Base-by-base conservation (phyloP, 1,140 invertebrate genomes). In the Ceratina japonica region DNA sequence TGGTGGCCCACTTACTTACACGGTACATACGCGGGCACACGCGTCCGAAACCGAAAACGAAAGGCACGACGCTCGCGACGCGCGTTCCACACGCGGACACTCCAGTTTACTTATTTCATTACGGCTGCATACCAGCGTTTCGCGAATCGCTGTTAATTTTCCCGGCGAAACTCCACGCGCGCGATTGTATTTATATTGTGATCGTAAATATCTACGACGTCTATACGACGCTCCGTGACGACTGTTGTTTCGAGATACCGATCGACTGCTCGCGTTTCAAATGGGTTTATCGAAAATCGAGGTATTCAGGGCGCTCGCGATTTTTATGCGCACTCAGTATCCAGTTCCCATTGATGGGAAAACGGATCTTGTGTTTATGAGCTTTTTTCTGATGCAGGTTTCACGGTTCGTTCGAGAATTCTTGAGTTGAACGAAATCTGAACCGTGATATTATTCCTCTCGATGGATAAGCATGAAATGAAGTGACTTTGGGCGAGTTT, bases 11-110 rank as follows among this genome's bases (percentile, higher is more conserved):
- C 76, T 84, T n/a, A n/a, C n/a, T n/a, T 84, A 37, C 18, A 12
- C 66, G 22, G 27, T 31, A 69, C 18, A 59, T n/a, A n/a, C n/a
- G n/a, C 27, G 27, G 2, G 27, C 56, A 24, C 44, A 63, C 58
- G 51, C 71, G 66, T 49, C 15, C 52, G 62, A 20, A 76, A 81
- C 71, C 70, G 86, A 87, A 87, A 87, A 85, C 81, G 79, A 83
- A 87, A 84, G 75, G 68, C 62, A 80, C 20, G 80, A 81, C 58
- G 64, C 44, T 31, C 44, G 74, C 37, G 37, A 44, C 37, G 37
- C 37, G 37, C 37, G 37, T 44, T 44, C 73, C n/a, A 27, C 20
- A 22, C 44, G 24, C 59, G 18, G 37, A 20, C 51, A 76, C 16
- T 37, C 61, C 27, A 74, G 27, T 59, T 59, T 66, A 49, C n/a